Conservation (phyloP, 1,140 invertebrate species). For the Drosophila simulans region DNA sequence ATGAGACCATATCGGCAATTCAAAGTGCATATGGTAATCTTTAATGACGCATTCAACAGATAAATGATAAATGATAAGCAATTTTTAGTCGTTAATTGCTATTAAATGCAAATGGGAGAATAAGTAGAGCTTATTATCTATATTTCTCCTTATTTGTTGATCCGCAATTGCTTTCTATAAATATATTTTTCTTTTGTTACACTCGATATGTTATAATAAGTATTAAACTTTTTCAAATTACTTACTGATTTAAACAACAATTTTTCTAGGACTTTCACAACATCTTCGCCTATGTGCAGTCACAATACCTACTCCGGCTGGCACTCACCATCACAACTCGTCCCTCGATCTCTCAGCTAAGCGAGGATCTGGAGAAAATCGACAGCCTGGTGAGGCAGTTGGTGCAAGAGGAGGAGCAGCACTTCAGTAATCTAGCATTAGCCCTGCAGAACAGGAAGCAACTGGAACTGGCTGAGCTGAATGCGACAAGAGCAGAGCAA, state of each 20-base stretch:
- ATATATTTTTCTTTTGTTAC: too few species aligned
- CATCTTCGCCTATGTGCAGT: conserved; percentile 83
- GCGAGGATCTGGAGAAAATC: conserved; percentile 70
- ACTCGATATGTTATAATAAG: too few species aligned
- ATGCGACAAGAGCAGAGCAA: conserved; percentile 57
- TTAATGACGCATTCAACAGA: neutral
- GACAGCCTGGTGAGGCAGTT: conserved; percentile 72
- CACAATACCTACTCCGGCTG: conserved; percentile 77
- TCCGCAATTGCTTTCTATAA: too few species aligned
- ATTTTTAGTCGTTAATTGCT: neutral
- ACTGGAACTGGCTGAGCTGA: conserved; percentile 65
- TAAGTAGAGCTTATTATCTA: neutral
- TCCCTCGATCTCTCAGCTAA: conserved; percentile 72
- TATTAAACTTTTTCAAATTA: too few species aligned
- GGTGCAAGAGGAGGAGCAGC: conserved; percentile 79
- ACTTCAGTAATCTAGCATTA: conserved; percentile 74
- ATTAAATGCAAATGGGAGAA: neutral
- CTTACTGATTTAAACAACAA: neutral
- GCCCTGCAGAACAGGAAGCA: conserved; percentile 73
- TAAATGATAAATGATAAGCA: neutral
- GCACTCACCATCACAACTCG: conserved; percentile 75
- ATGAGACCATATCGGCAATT: neutral
- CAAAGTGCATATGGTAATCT: neutral
- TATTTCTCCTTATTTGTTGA: too few species aligned
- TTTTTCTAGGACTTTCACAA: conserved; percentile 79